These are phyloP conservation scores for Epinephelus fuscoguttatus DNA, from an alignment of 2,113 vertebrate species.

Conservation along the genomic window DNA sequence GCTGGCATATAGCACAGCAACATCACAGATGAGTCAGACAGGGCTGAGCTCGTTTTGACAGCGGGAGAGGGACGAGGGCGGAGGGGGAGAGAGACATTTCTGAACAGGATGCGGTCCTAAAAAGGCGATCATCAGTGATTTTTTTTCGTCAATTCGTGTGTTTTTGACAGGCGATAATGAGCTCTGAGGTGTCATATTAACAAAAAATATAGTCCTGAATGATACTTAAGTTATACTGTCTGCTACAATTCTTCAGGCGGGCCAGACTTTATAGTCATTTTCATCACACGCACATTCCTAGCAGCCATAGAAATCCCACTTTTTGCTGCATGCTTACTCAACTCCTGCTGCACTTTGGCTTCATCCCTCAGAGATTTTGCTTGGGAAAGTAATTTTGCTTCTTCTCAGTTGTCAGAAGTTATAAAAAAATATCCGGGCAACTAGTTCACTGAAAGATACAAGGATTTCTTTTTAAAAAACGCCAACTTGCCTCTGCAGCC, in stretches of 20 bases:
- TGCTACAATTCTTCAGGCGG: background rate
- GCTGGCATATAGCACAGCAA: slow-evolving; percentile 60
- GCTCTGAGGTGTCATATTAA: slow-evolving; percentile 16
- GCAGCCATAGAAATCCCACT: slow-evolving; percentile 39
- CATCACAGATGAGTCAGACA: slow-evolving; percentile 73
- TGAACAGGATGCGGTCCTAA: slow-evolving; percentile 41
- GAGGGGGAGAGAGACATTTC: slow-evolving; percentile 27
- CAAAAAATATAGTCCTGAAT: background rate
- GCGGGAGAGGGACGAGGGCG: slow-evolving; percentile 27
- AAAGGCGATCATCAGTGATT: slow-evolving; percentile 36
- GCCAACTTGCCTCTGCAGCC: background rate
- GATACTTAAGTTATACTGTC: background rate
- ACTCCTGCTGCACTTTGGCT: slow-evolving; percentile 54
- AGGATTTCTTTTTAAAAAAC: slow-evolving; percentile 42
- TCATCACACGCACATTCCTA: slow-evolving; percentile 10
- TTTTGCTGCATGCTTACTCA: slow-evolving; percentile 43
- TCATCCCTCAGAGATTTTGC: slow-evolving; percentile 51
- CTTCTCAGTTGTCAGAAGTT: slow-evolving; percentile 55
- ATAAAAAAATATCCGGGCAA: slow-evolving; percentile 49
- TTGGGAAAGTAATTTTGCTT: slow-evolving; percentile 56
- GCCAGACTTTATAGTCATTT: slow-evolving; percentile 19
- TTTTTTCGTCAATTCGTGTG: background rate
- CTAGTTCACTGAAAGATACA: slow-evolving; percentile 43
- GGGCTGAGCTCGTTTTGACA: slow-evolving; percentile 67
- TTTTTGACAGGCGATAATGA: slow-evolving; percentile 8